A percentile compares a stretch with the other conserved stretches of the same genome.
phyloP scores from a whole-genome alignment of 2,888 invertebrate species.

The Vanessa cardui region DNA sequence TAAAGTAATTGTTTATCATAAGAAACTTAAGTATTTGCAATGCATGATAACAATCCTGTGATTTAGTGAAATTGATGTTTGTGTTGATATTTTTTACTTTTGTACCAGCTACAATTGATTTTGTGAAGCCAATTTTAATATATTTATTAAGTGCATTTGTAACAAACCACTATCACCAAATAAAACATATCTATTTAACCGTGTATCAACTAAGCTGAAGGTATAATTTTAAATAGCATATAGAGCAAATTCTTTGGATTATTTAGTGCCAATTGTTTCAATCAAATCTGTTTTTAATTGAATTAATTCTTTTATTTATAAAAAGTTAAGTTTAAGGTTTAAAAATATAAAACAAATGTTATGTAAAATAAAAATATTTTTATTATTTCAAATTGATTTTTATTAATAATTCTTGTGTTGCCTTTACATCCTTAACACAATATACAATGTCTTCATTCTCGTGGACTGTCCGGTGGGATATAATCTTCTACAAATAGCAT shows the following conservation, averaged over 20 bases:
- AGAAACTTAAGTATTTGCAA: background rate
- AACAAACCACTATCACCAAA: no score
- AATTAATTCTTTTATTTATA: conserved; percentile 5
- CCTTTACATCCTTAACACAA: no score
- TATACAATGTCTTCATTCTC: background rate
- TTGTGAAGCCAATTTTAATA: no score
- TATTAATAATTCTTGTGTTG: background rate
- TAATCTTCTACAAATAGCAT: no score
- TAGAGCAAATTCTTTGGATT: background rate
- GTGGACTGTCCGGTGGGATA: no score
- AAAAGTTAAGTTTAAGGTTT: conserved; percentile 4
- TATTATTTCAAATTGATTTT: conserved; percentile 49
- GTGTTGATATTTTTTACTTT: conserved; percentile 14
- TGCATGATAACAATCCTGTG: conserved; percentile 7
- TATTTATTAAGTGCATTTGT: no score
- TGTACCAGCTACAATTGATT: background rate
- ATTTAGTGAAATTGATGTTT: conserved; percentile 15
- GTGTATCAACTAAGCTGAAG: background rate
- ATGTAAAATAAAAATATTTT: conserved; percentile 48
- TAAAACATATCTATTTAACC: no score
- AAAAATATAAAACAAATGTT: conserved; percentile 9
- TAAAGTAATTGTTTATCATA: background rate
- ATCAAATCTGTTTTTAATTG: background rate
- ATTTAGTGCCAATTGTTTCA: background rate
- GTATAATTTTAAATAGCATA: background rate